These are phyloP conservation scores for Drosophila sechellia DNA, from an alignment of 1,140 invertebrate species.

Conservation along the genomic window DNA sequence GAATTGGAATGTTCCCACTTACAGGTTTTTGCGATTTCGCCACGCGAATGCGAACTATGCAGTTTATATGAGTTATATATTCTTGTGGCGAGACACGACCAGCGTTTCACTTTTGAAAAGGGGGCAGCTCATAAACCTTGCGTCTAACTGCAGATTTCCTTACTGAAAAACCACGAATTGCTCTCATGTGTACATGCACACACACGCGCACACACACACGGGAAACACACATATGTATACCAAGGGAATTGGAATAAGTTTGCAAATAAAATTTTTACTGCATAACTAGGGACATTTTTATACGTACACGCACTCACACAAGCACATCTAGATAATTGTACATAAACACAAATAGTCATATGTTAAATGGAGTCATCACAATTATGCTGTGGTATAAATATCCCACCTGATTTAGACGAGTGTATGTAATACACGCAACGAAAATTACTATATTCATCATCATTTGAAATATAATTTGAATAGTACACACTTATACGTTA, in stretches of 20 bases:
- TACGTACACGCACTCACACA: background rate
- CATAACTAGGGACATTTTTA: constrained; percentile 4
- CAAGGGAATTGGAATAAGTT: constrained; percentile 41
- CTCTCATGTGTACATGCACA: constrained; percentile 28
- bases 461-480: background rate
- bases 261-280: constrained; percentile 27
- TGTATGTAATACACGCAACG: constrained; percentile 31
- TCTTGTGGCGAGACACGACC: background rate
- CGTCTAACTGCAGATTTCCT: constrained; percentile 20
- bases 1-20: background rate
- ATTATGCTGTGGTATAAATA: constrained; percentile 31
- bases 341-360: constrained; percentile 31
- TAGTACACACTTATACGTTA: background rate
- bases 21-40: background rate
- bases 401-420: constrained; percentile 35
- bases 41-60: background rate
- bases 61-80: background rate
- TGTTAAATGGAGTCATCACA: constrained; percentile 15
- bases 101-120: background rate
- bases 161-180: constrained; percentile 29
- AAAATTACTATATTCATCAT: background rate
- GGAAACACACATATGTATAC: constrained; percentile 8
- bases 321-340: constrained; percentile 1
- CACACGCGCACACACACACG: background rate
- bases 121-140: background rate